phyloP scores from a whole-genome alignment of 1,140 invertebrate species.

The Caenorhabditis inopinata region DNA sequence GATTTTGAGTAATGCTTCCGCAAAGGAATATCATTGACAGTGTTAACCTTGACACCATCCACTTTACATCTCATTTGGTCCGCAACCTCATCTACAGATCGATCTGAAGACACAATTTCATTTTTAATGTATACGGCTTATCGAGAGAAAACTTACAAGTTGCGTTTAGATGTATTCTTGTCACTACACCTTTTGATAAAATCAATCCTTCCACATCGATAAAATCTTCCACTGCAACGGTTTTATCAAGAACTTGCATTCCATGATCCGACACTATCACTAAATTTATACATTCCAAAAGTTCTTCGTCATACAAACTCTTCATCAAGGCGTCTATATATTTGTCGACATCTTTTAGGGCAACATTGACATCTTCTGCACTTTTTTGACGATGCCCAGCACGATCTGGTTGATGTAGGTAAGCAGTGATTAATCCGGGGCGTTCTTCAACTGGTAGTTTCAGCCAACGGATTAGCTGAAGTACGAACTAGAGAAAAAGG shows the following conservation, averaged over 20 bases:
- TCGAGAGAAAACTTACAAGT: background rate
- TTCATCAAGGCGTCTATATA: constrained; percentile 53
- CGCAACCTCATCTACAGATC: background rate
- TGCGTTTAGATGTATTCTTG: constrained; percentile 36
- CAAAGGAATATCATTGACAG: constrained; percentile 49
- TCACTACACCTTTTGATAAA: constrained; percentile 35
- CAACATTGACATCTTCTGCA: constrained; percentile 49
- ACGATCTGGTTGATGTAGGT: constrained; percentile 76
- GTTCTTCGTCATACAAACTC: constrained; percentile 46
- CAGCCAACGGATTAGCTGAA: constrained; percentile 73
- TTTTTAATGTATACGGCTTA: background rate
- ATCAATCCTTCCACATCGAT: constrained; percentile 16
- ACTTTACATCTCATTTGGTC: constrained; percentile 14
- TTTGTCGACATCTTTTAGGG: constrained; percentile 46
- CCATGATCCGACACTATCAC: constrained; percentile 62
- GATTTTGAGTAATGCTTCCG: constrained; percentile 54
- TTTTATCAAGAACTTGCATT: constrained; percentile 46
- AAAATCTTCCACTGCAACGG: background rate
- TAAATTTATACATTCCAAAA: constrained; percentile 62
- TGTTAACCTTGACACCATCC: constrained; percentile 14
- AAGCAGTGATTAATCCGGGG: constrained; percentile 71
- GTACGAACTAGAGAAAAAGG: too few species aligned
- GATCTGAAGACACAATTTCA: background rate
- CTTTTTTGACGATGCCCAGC: constrained; percentile 64
- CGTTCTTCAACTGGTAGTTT: constrained; percentile 67